Base-by-base conservation (phyloP, 2,113 vertebrate species). In the Morone chrysops region DNA sequence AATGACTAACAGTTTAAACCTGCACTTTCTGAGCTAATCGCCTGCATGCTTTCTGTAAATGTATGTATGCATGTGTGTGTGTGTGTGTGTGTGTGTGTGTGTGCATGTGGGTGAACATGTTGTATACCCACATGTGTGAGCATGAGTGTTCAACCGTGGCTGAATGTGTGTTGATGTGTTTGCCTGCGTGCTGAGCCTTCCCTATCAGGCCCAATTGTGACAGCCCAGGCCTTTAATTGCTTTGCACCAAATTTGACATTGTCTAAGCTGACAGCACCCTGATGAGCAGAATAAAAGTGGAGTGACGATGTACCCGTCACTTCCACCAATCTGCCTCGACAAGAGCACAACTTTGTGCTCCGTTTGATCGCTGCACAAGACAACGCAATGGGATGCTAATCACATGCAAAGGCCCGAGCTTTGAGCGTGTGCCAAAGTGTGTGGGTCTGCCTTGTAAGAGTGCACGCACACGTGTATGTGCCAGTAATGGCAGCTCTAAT, bases 1-100 rank as follows among this genome's bases (percentile, higher is more conserved):
- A 80, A 51, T 91, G 92, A 91, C 92, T 90, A 87, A 92, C 90
- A 59, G 77, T 69, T 89, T 89, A 85, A 90, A 92, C 75, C 89
- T 70, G 69, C 73, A 59, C 78, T 83, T 80, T 86, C 76, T 54
- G 53, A 86, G 89, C 84, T 91, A 90, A 92, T 92, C 75, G 76
- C 78, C 61, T 87, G 85, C 80, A 75, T 87, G 70, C 83, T 88
- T 38, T 82, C 85, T 81, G 79, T 69, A 76, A 77, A 86, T 76
- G 43, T 50, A 60, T 72, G 62, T 80, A 66, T 66, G 73, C 68
- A 69, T 20, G 70, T 43, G 13, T 38, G 47, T 54, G 81, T 85
- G 82, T 70, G 86, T 43, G 85, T 80, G 69, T 66, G 73, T 70
- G 71, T 20, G 70, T 43, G 69, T 66, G 73, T 70, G 72, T 20